Base-by-base conservation (phyloP, 2,888 invertebrate species). In the Hipparchia sbordonii region DNA sequence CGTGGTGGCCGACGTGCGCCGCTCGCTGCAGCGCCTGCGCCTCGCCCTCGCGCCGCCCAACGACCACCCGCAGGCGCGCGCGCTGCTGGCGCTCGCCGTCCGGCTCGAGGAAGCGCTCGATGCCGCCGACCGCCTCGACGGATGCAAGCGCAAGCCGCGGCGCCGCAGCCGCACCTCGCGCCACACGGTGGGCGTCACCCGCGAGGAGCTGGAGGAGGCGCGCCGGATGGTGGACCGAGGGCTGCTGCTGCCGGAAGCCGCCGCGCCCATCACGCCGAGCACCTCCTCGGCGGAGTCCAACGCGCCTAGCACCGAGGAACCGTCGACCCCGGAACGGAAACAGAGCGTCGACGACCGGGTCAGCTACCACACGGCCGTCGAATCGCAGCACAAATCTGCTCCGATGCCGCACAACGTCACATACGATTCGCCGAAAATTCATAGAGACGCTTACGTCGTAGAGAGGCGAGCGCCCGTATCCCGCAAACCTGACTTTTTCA, bases 181-280 rank as follows among this genome's bases (percentile, higher is more conserved):
- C 0, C 97, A 98, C 86, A 98, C 98, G 0, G 97, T 98, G 39
- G 97, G 97, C 65, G 97, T 98, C 23, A 97, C 97, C 57, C 95
- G 95, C 62, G 97, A 97, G 84, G 98, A 98, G 82, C 88, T 98
- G 46, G 97, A 96, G 2, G 95, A 96, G 80, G 98, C 98, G 0
- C 94, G 97, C 63, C 95, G 96, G 72, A 95, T 97, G 82, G 95
- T 97, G 78, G 96, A 97, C 86, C 81, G 86, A 7, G 89, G 87
- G 73, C 84, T 86, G 12, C 80, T 94, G n/a, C 62, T 79, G 13
- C 79, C 79, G 4, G 76, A 94, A 91, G 79, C 77, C 13, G 78
- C 82, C 3, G 82, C 84, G 2, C 78, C 80, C 4, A 72, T 78
- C 8, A 70, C 79, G 6, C 78, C 78, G 45, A 68, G 74, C 45